Conservation (phyloP, 2,113 vertebrate genomes). For the Toxotes chatareus region DNA sequence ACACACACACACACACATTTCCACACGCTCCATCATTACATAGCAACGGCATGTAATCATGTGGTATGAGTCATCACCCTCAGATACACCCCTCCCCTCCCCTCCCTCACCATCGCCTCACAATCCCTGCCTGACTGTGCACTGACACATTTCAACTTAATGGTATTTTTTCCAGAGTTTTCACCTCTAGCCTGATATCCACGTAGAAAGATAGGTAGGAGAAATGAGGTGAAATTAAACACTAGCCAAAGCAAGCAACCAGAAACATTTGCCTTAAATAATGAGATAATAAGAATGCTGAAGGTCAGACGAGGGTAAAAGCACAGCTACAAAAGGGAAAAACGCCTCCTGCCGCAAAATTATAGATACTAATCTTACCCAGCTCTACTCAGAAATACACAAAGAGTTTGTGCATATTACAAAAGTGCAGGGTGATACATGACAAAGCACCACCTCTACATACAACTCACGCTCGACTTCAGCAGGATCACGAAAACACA, state of each 20-base stretch:
- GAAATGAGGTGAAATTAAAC: constrained; percentile 58
- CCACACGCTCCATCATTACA: constrained; percentile 53
- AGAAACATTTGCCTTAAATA: constrained; percentile 62
- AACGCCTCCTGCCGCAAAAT: neutral
- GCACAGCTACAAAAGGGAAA: constrained; percentile 19
- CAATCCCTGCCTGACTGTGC: constrained; percentile 51
- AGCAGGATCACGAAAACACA: neutral
- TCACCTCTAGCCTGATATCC: constrained; percentile 50
- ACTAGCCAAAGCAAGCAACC: constrained; percentile 49
- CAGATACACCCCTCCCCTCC: constrained; percentile 17
- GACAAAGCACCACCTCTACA: neutral
- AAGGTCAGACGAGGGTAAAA: constrained; percentile 41
- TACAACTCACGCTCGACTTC: neutral
- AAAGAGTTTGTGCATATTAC: neutral
- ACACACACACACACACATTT: neutral
- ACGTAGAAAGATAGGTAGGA: constrained; percentile 33
- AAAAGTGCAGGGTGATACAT: neutral
- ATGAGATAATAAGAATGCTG: constrained; percentile 46
- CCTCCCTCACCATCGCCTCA: constrained; percentile 15
- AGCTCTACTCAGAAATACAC: neutral
- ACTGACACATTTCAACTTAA: constrained; percentile 72
- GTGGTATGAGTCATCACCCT: constrained; percentile 70
- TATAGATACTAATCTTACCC: constrained; percentile 10
- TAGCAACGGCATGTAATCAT: constrained; percentile 70
- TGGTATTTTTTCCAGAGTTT: constrained; percentile 59